Conservation (phyloP, 2,113 vertebrate genomes). For the Crotalus viridis region DNA sequence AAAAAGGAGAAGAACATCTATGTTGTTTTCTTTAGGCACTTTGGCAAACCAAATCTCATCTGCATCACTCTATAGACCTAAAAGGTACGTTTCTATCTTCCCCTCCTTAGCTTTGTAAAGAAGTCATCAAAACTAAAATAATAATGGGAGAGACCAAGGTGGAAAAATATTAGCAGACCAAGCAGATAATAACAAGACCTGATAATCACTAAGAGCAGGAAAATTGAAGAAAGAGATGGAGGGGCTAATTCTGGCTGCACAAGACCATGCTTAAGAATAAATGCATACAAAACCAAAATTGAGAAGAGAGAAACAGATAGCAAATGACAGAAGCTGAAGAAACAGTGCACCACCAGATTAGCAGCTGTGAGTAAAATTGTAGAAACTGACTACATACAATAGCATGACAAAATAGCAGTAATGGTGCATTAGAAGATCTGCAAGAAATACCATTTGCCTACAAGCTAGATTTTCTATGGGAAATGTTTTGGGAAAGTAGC, state of each 20-base stretch:
- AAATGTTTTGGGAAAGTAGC: not conserved
- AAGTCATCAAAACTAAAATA: not conserved
- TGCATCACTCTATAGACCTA: not conserved
- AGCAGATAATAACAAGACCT: not conserved
- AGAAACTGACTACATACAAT: not conserved
- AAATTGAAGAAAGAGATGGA: not conserved
- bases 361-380: not conserved
- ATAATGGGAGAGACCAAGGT: not conserved
- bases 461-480: not conserved
- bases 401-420: not conserved
- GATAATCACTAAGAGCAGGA: not conserved
- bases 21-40: not conserved
- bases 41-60: not conserved
- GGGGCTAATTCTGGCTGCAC: not conserved
- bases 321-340: not conserved
- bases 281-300: not conserved
- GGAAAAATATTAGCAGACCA: not conserved
- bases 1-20: not conserved
- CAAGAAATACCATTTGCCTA: not conserved
- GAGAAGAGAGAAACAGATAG: not conserved
- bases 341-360: not conserved
- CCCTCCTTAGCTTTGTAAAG: not conserved
- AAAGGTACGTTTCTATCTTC: not conserved
- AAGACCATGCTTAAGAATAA: not conserved
- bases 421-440: not conserved